These are phyloP conservation scores for Orbicella faveolata DNA, from an alignment of 64 coral and sea anemone species.

Conservation along the genomic window DNA sequence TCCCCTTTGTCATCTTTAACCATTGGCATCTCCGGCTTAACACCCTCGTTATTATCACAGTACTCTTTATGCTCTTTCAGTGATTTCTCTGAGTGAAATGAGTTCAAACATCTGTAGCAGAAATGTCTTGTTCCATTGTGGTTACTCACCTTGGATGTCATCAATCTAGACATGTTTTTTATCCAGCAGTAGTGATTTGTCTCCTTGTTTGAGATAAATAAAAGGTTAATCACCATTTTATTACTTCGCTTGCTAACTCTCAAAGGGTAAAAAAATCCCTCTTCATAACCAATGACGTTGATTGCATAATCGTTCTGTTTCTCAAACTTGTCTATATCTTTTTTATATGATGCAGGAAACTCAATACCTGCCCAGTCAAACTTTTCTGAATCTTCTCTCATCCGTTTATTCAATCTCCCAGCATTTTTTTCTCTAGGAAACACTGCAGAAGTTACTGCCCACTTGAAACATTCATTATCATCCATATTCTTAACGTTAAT, in stretches of 20 bases:
- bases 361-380: slow-evolving; percentile 35
- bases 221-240: slow-evolving; percentile 11
- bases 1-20: background rate
- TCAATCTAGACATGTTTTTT: slow-evolving; percentile 30
- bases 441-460: background rate
- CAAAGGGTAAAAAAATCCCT: slow-evolving; percentile 1
- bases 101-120: slow-evolving; percentile 7
- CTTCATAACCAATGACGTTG: slow-evolving; percentile 38
- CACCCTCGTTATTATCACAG: background rate
- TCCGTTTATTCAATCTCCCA: background rate
- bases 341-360: slow-evolving; percentile 4
- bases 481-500: slow-evolving; percentile 21
- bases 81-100: background rate
- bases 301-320: background rate
- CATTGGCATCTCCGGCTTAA: slow-evolving; percentile 8
- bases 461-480: slow-evolving; percentile 50
- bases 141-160: slow-evolving; percentile 13
- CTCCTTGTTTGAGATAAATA: slow-evolving; percentile 22
- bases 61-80: background rate
- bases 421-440: background rate
- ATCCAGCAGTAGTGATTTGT: slow-evolving; percentile 43
- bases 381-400: slow-evolving; percentile 1
- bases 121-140: background rate
- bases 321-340: slow-evolving; percentile 29
- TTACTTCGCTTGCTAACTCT: slow-evolving; percentile 13